Conservation (phyloP, 1,140 invertebrate species). For the Trichomalopsis sarcophagae region DNA sequence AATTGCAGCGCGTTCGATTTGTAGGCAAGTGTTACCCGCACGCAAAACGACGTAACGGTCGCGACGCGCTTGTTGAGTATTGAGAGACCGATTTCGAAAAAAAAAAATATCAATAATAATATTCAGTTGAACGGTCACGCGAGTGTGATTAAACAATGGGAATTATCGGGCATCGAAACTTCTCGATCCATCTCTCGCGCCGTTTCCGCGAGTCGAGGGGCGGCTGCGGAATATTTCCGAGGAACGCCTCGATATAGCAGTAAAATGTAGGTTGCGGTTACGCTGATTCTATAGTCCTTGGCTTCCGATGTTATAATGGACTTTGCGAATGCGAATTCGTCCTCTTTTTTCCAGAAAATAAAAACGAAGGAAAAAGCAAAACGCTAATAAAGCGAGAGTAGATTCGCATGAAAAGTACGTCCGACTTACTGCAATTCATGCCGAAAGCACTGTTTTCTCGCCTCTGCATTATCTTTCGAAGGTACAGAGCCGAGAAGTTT, state of each 20-base stretch:
- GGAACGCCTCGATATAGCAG: constrained; percentile 8
- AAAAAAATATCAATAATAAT: background rate
- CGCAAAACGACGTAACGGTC: background rate
- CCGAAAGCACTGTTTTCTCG: constrained; percentile 18
- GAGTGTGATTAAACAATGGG: background rate
- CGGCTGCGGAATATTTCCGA: background rate
- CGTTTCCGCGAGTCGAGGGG: background rate
- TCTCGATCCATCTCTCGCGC: background rate
- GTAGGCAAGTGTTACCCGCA: background rate
- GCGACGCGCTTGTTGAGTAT: constrained; percentile 12
- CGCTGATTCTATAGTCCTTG: constrained; percentile 15
- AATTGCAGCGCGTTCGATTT: background rate
- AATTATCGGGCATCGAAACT: constrained; percentile 26
- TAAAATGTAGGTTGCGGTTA: constrained; percentile 37
- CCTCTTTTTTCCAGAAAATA: background rate
- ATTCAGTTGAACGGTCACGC: constrained; percentile 16
- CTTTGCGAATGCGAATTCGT: background rate
- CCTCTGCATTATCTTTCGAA: background rate
- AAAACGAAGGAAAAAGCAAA: no score
- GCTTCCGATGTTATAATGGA: background rate
- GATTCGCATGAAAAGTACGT: no score
- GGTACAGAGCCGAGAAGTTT: background rate
- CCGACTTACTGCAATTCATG: constrained; percentile 17
- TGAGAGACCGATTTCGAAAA: constrained; percentile 6
- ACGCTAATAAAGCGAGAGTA: no score